Evolutionary conservation across 2,888 invertebrate species (phyloP), one percentile per base, ranked within the genome.

Genomic region (Scaptomyza flava): DNA sequence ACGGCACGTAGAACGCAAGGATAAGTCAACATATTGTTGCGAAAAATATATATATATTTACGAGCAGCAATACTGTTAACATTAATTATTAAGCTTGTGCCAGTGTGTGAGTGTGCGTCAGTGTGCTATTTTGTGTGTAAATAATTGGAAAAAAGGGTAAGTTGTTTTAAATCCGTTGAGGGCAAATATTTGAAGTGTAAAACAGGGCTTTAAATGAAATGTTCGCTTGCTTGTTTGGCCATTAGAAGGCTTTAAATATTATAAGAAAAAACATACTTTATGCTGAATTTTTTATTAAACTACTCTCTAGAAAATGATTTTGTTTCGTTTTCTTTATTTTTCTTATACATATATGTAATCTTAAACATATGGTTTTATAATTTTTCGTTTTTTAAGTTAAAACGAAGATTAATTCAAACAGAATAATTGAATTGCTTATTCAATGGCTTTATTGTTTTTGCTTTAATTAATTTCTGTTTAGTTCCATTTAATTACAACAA

Each of bases 11-110:
- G 74, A 58, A 68, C 70, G 61, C 53, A 46, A 54, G 72, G 69
- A 68, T 77, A 80, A 67, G 75, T 54, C 53, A 83, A 86, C 82
- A 83, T 83, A 83, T 83, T 83, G 82, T 75, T 70, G 89, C 84
- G 61, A 59, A n/a, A 33, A 11, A 12, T 4, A 33, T 11, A 11
- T 1, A 33, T 14, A 30, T 14, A 61, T 47, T 77, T 80, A 70
- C 68, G 73, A 69, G 72, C 57, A 59, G 64, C 74, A 52, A 68
- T 64, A 41, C 64, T 45, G 65, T 57, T 60, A 67, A 58, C 50
- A 68, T 68, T 56, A 64, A 69, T 70, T 72, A 50, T 60, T 45
- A 31, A 42, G 45, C 17, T 54, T 43, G 51, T 61, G 45, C 50
- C n/a, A 17, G 31, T 27, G 61, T 41, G 34, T 14, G 17, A 23